These are phyloP conservation scores for Trissolcus basalis DNA, from an alignment of 1,140 invertebrate species.

Conservation along the genomic window DNA sequence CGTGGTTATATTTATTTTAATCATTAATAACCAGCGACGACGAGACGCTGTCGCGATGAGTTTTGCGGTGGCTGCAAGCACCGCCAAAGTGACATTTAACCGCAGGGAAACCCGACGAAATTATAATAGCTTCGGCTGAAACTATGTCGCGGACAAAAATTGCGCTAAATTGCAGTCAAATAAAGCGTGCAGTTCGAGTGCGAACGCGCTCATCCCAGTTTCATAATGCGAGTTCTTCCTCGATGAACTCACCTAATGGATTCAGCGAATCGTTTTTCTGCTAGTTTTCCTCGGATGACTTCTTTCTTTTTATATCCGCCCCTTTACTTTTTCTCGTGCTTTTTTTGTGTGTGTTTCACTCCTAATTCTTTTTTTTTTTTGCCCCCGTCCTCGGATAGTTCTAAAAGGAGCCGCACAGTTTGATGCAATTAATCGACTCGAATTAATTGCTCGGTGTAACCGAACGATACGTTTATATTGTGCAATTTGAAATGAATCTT, in stretches of 20 bases:
- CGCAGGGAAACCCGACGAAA: neutral
- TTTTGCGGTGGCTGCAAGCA: conserved; percentile 14
- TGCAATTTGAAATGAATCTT: conserved; percentile 21
- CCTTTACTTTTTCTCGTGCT: neutral
- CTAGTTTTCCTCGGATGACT: neutral
- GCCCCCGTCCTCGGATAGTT: neutral
- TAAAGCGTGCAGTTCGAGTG: neutral
- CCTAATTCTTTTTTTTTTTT: neutral
- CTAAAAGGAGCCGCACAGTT: neutral
- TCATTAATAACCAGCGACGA: conserved; percentile 15
- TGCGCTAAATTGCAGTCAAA: conserved; percentile 1
- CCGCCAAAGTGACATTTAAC: conserved; percentile 12
- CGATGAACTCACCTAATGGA: neutral
- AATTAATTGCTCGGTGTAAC: neutral
- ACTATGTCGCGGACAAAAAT: conserved; percentile 12
- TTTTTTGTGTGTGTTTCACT: no score
- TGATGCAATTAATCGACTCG: neutral
- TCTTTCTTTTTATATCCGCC: neutral
- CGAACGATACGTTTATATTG: conserved; percentile 13
- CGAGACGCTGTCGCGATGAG: conserved; percentile 10
- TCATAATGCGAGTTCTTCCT: neutral
- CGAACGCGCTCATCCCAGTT: neutral
- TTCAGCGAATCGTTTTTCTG: conserved; percentile 3
- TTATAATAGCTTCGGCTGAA: conserved; percentile 16
- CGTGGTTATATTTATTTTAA: conserved; percentile 27